These are phyloP conservation scores for Vireo griseus DNA, from an alignment of 2,797 vertebrate species.

Conservation along the genomic window DNA sequence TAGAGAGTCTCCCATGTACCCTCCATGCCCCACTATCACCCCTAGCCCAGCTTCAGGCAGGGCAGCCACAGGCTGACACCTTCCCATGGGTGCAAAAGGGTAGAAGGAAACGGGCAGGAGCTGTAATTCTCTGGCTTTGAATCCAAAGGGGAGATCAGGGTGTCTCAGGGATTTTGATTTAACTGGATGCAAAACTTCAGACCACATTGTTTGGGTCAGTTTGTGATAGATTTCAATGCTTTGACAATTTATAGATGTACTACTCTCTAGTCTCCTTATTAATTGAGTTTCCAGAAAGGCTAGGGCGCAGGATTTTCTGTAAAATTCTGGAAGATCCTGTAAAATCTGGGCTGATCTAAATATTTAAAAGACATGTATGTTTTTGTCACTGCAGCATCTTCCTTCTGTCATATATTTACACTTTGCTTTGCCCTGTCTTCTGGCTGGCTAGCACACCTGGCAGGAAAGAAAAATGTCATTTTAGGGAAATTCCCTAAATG, in stretches of 20 bases:
- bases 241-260: neutral
- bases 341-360: neutral
- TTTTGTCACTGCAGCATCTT: neutral
- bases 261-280: neutral
- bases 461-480: neutral
- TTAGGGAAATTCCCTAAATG: neutral
- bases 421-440: neutral
- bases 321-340: neutral
- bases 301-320: neutral
- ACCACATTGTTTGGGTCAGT: neutral
- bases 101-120: neutral
- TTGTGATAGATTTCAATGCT: neutral
- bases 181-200: neutral
- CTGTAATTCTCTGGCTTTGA: neutral
- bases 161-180: neutral
- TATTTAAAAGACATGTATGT: neutral
- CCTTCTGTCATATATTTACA: neutral
- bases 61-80: neutral
- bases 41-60: neutral
- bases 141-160: neutral
- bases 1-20: fast-evolving
- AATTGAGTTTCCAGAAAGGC: neutral
- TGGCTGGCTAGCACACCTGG: neutral
- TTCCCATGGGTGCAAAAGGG: fast-evolving
- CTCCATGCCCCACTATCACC: fast-evolving